Conservation (phyloP, 2,113 vertebrate genomes). For the Speoplatyrhinus poulsoni region DNA sequence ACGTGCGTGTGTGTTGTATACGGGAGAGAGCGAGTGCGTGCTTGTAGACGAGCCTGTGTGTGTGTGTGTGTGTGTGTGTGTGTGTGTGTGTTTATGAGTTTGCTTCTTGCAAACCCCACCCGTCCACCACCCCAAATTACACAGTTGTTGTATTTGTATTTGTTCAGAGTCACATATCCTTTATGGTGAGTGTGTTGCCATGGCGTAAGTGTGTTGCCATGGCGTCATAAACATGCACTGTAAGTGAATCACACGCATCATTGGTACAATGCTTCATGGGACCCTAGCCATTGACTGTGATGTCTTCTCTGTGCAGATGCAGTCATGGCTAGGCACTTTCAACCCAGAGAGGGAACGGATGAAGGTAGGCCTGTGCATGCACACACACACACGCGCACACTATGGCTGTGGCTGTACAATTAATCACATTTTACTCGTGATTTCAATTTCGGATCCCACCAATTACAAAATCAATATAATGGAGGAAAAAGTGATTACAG, state of each 20-base stretch:
- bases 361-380: slow-evolving; percentile 58
- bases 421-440: neutral
- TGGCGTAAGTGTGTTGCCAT: too few relatives aligned
- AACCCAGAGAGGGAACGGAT: slow-evolving; percentile 78
- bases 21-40: slow-evolving; percentile 10
- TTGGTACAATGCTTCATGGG: slow-evolving; percentile 20
- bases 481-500: neutral
- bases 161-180: too few relatives aligned
- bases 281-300: slow-evolving; percentile 7
- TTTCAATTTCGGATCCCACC: too few relatives aligned
- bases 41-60: neutral
- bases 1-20: slow-evolving; percentile 11
- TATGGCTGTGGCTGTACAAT: neutral
- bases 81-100: neutral
- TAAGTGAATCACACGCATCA: neutral
- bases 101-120: neutral
- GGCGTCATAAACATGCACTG: too few relatives aligned
- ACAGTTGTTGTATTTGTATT: too few relatives aligned
- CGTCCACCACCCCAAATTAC: neutral
- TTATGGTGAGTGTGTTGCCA: too few relatives aligned
- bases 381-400: slow-evolving; percentile 10
- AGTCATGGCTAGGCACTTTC: slow-evolving; percentile 78
- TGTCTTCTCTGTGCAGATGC: slow-evolving; percentile 66
- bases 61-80: neutral
- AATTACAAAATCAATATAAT: too few relatives aligned